A percentile compares a stretch with the other conserved stretches of the same genome.
These are phyloP conservation scores for Illadopsis cleaveri DNA, from an alignment of 2,113 vertebrate species.

Conservation along the genomic window DNA sequence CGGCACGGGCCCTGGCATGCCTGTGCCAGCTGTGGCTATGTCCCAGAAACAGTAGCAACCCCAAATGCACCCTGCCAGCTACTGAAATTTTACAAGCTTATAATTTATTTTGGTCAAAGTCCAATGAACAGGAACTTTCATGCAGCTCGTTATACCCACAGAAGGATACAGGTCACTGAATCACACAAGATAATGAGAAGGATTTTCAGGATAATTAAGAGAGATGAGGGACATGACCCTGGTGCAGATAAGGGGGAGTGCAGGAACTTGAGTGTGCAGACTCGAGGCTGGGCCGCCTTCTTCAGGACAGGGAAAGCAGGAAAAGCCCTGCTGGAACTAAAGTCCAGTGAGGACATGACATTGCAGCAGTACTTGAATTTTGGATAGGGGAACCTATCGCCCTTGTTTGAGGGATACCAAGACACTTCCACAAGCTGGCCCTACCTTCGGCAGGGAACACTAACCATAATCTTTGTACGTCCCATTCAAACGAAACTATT, in stretches of 20 bases:
- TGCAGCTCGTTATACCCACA: neutral
- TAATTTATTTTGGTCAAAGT: neutral
- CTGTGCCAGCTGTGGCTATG: accelerated
- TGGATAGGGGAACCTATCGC: neutral
- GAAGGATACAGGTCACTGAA: neutral
- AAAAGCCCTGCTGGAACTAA: neutral
- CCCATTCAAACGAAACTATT: neutral
- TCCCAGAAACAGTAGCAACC: neutral
- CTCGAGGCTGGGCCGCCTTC: accelerated
- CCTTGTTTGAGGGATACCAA: neutral
- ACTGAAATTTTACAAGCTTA: neutral
- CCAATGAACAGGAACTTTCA: neutral
- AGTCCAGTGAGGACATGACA: neutral
- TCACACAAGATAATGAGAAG: neutral
- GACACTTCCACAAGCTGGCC: neutral
- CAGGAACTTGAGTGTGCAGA: neutral
- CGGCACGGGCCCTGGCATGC: accelerated
- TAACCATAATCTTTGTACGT: neutral
- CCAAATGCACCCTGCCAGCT: neutral
- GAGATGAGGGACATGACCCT: neutral
- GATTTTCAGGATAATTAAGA: slow-evolving; percentile 13
- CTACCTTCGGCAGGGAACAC: neutral
- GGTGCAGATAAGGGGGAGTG: neutral
- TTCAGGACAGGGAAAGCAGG: neutral
- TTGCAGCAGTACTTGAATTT: neutral